Conservation (phyloP, 2,888 invertebrate genomes). For the Lordiphosa andalusiaca region DNA sequence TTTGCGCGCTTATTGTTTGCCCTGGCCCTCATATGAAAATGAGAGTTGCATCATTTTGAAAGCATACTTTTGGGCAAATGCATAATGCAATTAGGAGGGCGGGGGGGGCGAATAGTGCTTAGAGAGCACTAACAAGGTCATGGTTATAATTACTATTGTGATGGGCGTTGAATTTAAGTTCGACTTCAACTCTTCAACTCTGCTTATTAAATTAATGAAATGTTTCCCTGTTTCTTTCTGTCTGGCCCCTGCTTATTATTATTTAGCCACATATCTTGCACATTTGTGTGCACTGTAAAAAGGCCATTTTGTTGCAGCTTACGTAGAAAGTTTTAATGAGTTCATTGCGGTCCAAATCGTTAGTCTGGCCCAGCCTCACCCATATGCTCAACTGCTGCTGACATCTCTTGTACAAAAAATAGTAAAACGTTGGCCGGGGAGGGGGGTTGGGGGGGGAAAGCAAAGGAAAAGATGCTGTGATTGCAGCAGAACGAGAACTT, state of each 20-base stretch:
- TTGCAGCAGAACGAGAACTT: slow-evolving; percentile 2
- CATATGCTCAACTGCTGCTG: slow-evolving; percentile 14
- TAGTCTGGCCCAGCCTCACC: slow-evolving; percentile 45
- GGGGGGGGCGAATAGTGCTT: no score
- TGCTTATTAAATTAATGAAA: slow-evolving; percentile 72
- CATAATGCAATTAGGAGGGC: no score
- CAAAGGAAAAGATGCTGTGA: slow-evolving; percentile 2
- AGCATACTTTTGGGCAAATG: no score
- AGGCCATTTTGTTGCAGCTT: slow-evolving; percentile 54
- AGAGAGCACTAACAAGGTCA: no score
- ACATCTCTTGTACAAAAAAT: slow-evolving; percentile 32
- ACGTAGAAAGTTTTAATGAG: slow-evolving; percentile 66
- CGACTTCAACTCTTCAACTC: neutral
- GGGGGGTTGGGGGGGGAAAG: no score
- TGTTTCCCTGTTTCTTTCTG: slow-evolving; percentile 26
- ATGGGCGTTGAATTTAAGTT: no score
- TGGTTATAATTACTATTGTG: no score
- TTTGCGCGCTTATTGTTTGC: slow-evolving; percentile 42
- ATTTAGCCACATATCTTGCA: slow-evolving; percentile 23
- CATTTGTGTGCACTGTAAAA: slow-evolving; percentile 27
- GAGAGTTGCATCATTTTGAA: slow-evolving; percentile 26
- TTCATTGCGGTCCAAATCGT: slow-evolving; percentile 63
- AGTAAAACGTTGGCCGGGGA: neutral
- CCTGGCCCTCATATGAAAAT: slow-evolving; percentile 31
- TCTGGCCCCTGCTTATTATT: slow-evolving; percentile 48